Evolutionary conservation across 2,888 invertebrate genomes (phyloP), one percentile per base, ranked within the genome.

Genomic region (Hyles lineata): DNA sequence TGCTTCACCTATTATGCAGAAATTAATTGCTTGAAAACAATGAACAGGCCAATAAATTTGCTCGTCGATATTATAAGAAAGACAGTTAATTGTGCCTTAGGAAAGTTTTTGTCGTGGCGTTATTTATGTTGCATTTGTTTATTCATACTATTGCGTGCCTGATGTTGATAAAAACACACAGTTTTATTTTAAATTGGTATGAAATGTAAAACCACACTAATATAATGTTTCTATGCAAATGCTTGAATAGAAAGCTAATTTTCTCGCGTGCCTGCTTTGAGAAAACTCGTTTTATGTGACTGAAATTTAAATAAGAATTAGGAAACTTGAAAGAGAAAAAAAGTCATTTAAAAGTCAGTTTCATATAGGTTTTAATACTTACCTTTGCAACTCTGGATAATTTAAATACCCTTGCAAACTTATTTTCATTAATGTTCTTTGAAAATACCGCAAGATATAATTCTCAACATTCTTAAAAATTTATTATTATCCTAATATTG

Each of bases 1-100:
- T 80, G 86, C 80, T 87, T 87, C 90, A 88, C 89, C 90, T 85
- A 87, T 86, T 85, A 86, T 82, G 78, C 84, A 80, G 77, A 78
- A 87, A 85, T 85, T 88, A 88, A 90, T 87, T 83, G 81, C 77
- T 80, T 76, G 80, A 80, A 84, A 86, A 87, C 84, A 85, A 85
- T 85, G 81, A 83, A 78, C 76, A 55, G 74, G 69, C 76, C 79
- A 80, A 82, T 85, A 82, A 80, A 83, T 76, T 79, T 76, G 63
- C 75, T 74, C 61, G 55, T 61, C 71, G 73, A 63, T 32, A 70
- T 61, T 70, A 58, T 52, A 59, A 72, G 63, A 79, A 77, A 75
- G 75, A 77, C 74, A 73, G 60, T 69, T 69, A 50, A 72, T 63
- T 62, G 62, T 72, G 52, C 29, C 63, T 63, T 21, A 43, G 43